Base-by-base conservation (phyloP, 2,888 invertebrate genomes). In the Scotopteryx bipunctaria region DNA sequence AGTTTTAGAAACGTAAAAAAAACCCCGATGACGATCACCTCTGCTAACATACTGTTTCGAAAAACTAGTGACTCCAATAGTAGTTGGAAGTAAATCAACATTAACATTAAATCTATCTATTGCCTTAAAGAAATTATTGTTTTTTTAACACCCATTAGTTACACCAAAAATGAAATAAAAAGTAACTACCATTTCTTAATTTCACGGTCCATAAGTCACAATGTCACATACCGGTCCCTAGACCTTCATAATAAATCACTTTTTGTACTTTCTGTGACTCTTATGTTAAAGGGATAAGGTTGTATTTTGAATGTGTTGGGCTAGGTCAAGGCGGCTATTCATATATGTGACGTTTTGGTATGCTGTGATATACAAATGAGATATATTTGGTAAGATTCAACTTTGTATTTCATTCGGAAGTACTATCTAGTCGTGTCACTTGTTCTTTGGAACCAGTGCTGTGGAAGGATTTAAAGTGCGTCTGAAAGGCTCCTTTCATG, bases 131-230 rank as follows among this genome's bases (percentile, higher is more conserved):
- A n/a, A n/a, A n/a, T n/a, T n/a, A n/a, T 11, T 11, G 27, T 27
- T 23, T 1, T 23, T 23, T 29, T 13, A 37, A 16, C 25, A 9
- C 14, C 21, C 19, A 32, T 31, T 43, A 29, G 5, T 9, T 43
- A 37, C 25, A 43, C 33, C 29, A 33, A 41, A 35, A 25, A 41
- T 29, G 23, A 14, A 31, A 40, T 33, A 14, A 40, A 47, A 27
- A n/a, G n/a, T 32, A 44, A 46, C 47, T 31, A 51, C 47, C 43
- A 44, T 51, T 41, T 35, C 33, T 51, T 50, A 29, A 54, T 54
- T 54, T 48, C 55, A 55, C 55, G 57, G 21, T 55, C 35, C 48
- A 48, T 58, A 55, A 46, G 48, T 51, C 41, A 55, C 48, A 37
- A 46, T 46, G 51, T 48, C 57, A 33, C 46, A 46, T 29, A 33